Evolutionary conservation across 2,888 invertebrate genomes (phyloP).

Genomic region (Phyllotreta cruciferae): DNA sequence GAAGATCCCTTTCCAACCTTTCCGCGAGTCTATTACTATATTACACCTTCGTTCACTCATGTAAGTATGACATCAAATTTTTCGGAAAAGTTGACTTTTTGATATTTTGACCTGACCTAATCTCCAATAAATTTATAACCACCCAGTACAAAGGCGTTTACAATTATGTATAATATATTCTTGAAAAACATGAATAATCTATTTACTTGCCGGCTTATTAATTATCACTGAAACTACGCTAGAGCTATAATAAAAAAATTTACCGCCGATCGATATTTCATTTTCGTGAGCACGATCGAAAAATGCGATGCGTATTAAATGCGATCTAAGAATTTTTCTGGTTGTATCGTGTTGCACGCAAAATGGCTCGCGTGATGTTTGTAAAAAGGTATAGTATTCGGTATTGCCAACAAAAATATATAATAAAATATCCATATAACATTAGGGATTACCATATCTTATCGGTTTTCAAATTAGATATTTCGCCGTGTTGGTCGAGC

Average conservation of each 20-base stretch:
- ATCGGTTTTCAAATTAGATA: conserved; percentile 5
- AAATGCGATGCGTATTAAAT: conserved; percentile 22
- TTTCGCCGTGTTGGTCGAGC: too few relatives aligned
- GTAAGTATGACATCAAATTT: too few relatives aligned
- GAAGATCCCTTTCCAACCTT: too few relatives aligned
- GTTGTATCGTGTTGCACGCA: conserved; percentile 18
- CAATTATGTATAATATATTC: too few relatives aligned
- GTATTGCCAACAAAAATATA: conserved; percentile 5
- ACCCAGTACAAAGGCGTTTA: too few relatives aligned
- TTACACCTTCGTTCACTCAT: too few relatives aligned
- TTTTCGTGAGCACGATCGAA: conserved; percentile 18
- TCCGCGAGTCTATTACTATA: too few relatives aligned
- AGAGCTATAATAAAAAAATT: conserved; percentile 1
- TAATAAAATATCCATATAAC: conserved; percentile 6
- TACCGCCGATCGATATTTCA: conserved; percentile 18
- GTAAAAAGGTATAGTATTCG: neutral
- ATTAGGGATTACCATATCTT: conserved; percentile 5
- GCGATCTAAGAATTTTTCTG: conserved; percentile 21
- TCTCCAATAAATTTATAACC: too few relatives aligned
- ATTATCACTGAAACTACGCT: neutral
- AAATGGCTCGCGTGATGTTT: conserved; percentile 16
- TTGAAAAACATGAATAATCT: neutral
- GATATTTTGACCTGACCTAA: too few relatives aligned
- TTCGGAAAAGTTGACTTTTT: too few relatives aligned
- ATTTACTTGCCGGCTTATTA: too few relatives aligned